These are phyloP conservation scores for Pantherophis alleghaniensis DNA, from an alignment of 2,797 vertebrate species.

Conservation along the genomic window DNA sequence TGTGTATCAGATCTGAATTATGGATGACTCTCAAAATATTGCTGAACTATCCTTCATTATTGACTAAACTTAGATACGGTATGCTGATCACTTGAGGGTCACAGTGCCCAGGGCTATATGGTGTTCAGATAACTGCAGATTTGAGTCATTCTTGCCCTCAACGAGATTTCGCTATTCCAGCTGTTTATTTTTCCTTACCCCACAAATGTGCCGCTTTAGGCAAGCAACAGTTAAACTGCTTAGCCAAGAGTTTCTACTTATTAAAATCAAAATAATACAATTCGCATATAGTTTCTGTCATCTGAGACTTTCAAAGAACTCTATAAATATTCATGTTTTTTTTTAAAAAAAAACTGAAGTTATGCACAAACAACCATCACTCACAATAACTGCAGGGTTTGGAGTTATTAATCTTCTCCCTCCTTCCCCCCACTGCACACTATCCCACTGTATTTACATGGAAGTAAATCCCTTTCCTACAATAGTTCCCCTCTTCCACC, in stretches of 20 bases:
- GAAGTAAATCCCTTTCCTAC: neutral
- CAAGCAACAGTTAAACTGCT: constrained; percentile 26
- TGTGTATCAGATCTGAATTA: neutral
- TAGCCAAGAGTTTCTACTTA: constrained; percentile 13
- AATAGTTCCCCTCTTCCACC: neutral
- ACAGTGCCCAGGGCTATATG: neutral
- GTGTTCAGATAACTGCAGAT: neutral
- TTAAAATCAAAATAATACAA: constrained; percentile 23
- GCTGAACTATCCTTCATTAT: neutral
- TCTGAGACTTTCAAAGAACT: constrained; percentile 15
- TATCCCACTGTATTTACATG: neutral
- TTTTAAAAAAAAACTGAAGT: neutral
- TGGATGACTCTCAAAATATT: neutral
- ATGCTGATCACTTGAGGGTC: neutral
- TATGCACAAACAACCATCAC: constrained; percentile 30
- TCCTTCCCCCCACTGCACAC: neutral
- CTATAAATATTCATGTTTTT: constrained; percentile 24
- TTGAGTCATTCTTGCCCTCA: neutral
- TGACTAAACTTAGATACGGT: neutral
- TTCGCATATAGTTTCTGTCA: constrained; percentile 13
- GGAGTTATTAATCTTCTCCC: constrained; percentile 13
- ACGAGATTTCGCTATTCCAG: neutral
- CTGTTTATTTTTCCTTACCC: neutral
- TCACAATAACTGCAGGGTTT: constrained; percentile 31
- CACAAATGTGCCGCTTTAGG: neutral